Conservation (phyloP, 2,888 invertebrate species). For the Protodeltote pygarga region DNA sequence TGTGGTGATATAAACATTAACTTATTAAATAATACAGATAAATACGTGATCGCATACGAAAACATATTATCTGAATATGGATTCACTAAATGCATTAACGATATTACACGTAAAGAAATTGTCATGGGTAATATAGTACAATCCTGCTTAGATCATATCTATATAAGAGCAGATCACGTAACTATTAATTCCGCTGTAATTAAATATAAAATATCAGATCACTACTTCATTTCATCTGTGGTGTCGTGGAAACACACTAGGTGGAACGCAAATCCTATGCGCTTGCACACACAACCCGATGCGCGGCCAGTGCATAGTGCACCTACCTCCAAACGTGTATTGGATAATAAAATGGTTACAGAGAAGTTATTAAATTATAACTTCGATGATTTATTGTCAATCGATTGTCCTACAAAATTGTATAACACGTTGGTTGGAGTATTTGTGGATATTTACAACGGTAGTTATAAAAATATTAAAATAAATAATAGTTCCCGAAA, state of each 20-base stretch:
- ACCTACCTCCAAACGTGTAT: not conserved
- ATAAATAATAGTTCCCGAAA: not conserved
- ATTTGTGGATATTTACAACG: not conserved
- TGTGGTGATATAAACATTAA: no score
- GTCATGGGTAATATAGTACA: slow-evolving; percentile 1
- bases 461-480: not conserved
- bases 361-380: not conserved
- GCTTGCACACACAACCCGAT: no score
- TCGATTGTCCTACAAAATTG: not conserved
- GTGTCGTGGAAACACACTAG: slow-evolving; percentile 4
- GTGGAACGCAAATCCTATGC: no score
- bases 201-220: slow-evolving; percentile 5
- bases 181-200: slow-evolving; percentile 1
- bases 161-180: not conserved
- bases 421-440: not conserved
- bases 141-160: slow-evolving; percentile 10
- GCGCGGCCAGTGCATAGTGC: no score
- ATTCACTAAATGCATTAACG: no score
- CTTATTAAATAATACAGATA: no score
- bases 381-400: not conserved
- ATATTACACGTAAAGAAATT: slow-evolving; percentile 7
- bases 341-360: not conserved
- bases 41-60: no score
- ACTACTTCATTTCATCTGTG: not conserved
- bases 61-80: no score